These are phyloP conservation scores for Pseudolycoriella hygida DNA, from an alignment of 2,888 invertebrate genomes.

Conservation along the genomic window DNA sequence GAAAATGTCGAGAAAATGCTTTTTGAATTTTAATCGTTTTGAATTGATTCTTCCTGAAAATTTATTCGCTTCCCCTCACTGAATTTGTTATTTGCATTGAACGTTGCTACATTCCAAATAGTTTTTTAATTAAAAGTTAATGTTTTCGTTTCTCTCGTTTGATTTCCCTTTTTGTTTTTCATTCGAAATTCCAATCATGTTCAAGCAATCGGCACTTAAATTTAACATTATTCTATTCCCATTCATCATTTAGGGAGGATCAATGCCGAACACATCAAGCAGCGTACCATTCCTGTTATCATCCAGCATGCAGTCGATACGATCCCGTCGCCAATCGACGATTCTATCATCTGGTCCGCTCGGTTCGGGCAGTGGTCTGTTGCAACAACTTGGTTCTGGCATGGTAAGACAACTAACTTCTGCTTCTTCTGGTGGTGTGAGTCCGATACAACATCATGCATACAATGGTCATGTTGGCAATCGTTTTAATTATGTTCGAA, in stretches of 20 bases:
- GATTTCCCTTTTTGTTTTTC: too few relatives aligned
- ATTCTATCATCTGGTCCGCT: conserved; percentile 42
- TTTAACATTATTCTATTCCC: not conserved
- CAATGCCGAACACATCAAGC: conserved; percentile 79
- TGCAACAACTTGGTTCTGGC: conserved; percentile 82
- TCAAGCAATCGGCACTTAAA: too few relatives aligned
- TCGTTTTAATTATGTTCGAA: conserved; percentile 40
- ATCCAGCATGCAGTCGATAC: conserved; percentile 58
- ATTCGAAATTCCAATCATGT: too few relatives aligned
- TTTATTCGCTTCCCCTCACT: too few relatives aligned
- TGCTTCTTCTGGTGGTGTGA: conserved; percentile 41
- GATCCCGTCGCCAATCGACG: conserved; percentile 56
- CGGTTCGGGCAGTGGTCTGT: conserved; percentile 53
- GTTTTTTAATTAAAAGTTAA: too few relatives aligned
- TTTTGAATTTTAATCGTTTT: too few relatives aligned
- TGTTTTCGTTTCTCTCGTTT: too few relatives aligned
- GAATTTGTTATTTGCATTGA: too few relatives aligned
- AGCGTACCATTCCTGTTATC: conserved; percentile 73
- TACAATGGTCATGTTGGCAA: conserved; percentile 34
- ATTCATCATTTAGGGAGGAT: conserved; percentile 49
- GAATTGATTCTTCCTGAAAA: too few relatives aligned
- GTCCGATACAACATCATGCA: conserved; percentile 36
- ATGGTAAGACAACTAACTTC: conserved; percentile 74
- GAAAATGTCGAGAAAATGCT: too few relatives aligned
- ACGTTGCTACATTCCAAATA: too few relatives aligned